Conservation (phyloP, 1,140 invertebrate species). For the Protaetia brevitarsis region DNA sequence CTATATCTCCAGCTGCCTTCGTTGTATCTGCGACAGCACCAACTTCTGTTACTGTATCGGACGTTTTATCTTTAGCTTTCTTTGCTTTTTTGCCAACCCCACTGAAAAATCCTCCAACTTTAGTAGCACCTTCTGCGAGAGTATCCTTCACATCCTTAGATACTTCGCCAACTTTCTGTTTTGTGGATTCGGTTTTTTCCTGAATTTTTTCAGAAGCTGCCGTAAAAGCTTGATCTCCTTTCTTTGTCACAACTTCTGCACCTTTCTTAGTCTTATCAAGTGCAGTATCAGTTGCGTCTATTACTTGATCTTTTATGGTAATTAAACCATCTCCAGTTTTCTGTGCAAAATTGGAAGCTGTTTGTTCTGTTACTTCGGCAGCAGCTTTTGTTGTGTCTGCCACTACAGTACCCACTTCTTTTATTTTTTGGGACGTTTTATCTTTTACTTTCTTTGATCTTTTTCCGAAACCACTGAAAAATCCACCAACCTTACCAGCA, state of each 20-base stretch:
- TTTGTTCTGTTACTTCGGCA: background rate
- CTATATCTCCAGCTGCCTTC: background rate
- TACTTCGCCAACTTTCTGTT: background rate
- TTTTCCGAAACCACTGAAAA: background rate
- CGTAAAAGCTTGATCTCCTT: background rate
- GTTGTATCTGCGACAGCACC: slow-evolving; percentile 5
- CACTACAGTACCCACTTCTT: background rate
- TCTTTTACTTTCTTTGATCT: background rate
- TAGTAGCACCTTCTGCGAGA: background rate
- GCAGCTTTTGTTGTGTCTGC: background rate
- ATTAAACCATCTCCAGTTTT: background rate
- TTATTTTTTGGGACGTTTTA: background rate
- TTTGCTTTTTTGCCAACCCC: background rate
- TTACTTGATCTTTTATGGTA: background rate
- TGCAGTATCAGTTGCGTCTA: background rate
- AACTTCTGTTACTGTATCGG: background rate
- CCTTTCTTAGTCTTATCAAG: background rate
- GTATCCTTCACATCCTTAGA: background rate
- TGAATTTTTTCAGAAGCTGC: background rate
- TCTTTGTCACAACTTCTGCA: background rate
- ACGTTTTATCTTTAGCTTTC: background rate
- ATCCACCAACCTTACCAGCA: background rate
- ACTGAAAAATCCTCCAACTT: slow-evolving; percentile 2
- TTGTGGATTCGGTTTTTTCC: background rate
- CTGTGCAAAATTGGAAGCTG: background rate